These are phyloP conservation scores for Cancer borealis DNA, from an alignment of 2,888 invertebrate genomes.

Conservation along the genomic window DNA sequence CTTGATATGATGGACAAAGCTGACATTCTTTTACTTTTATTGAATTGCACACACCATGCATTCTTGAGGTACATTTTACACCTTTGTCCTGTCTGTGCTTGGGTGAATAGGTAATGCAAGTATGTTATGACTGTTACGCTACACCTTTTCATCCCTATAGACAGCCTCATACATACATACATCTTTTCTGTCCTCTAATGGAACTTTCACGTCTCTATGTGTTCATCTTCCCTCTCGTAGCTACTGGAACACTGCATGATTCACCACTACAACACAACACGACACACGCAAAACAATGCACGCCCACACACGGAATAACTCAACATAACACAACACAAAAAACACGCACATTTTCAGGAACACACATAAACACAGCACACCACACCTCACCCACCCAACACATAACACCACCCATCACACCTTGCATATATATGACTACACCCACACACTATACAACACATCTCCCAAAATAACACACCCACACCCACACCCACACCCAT, in stretches of 20 bases:
- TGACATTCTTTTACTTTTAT: too few relatives aligned
- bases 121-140: neutral
- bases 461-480: neutral
- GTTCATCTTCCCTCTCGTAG: neutral
- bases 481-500: slow-evolving; percentile 13
- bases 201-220: neutral
- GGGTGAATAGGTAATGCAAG: neutral
- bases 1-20: too few relatives aligned
- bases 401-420: neutral
- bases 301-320: neutral
- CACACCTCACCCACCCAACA: neutral
- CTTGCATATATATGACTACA: neutral
- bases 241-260: neutral
- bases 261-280: neutral
- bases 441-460: neutral
- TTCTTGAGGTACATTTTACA: neutral
- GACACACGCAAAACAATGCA: neutral
- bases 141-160: neutral
- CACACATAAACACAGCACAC: neutral
- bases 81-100: neutral
- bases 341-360: neutral
- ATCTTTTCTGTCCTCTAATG: neutral
- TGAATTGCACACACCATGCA: neutral
- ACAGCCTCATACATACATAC: too few relatives aligned
- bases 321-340: neutral